A percentile compares a stretch with the other conserved stretches of the same genome.
These are phyloP conservation scores for Leptinotarsa undecemlineata DNA, from an alignment of 1,140 invertebrate genomes.

Conservation along the genomic window DNA sequence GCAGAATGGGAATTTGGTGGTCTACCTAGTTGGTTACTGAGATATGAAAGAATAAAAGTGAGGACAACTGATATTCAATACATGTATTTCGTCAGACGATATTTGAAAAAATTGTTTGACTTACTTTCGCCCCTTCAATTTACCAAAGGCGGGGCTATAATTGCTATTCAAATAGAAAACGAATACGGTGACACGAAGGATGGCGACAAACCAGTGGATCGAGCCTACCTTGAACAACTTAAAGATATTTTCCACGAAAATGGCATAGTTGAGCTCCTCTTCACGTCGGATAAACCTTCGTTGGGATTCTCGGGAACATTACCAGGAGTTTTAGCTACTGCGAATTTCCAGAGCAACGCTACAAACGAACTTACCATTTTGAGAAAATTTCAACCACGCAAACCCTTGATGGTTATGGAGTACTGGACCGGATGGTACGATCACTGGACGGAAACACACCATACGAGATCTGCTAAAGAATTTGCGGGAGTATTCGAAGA, in stretches of 20 bases:
- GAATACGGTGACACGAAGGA: conserved; percentile 58
- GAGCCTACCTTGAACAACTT: conserved; percentile 56
- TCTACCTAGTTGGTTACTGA: conserved; percentile 45
- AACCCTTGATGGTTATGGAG: conserved; percentile 66
- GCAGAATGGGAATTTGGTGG: conserved; percentile 72
- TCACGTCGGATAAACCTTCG: conserved; percentile 54
- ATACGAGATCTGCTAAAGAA: conserved; percentile 35
- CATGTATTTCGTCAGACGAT: conserved; percentile 55
- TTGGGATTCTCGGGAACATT: conserved; percentile 38
- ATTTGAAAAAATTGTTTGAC: conserved; percentile 58
- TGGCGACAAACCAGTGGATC: conserved; percentile 51
- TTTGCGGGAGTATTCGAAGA: conserved; percentile 44
- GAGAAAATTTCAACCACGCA: conserved; percentile 58
- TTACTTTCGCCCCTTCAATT: conserved; percentile 60
- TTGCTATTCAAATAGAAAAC: conserved; percentile 62
- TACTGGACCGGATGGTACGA: conserved; percentile 73
- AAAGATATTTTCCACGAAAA: conserved; percentile 48
- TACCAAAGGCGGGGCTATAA: conserved; percentile 63
- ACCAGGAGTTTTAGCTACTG: conserved; percentile 55
- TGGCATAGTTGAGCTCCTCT: conserved; percentile 43
- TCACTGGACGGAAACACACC: conserved; percentile 51
- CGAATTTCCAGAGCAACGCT: conserved; percentile 60
- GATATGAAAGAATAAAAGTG: conserved; percentile 52
- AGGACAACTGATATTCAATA: conserved; percentile 58
- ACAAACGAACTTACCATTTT: conserved; percentile 53